A percentile compares a stretch with the other conserved stretches of the same genome.
Evolutionary conservation across 2,113 vertebrate species (phyloP).

Genomic region (Geothlypis trichas): DNA sequence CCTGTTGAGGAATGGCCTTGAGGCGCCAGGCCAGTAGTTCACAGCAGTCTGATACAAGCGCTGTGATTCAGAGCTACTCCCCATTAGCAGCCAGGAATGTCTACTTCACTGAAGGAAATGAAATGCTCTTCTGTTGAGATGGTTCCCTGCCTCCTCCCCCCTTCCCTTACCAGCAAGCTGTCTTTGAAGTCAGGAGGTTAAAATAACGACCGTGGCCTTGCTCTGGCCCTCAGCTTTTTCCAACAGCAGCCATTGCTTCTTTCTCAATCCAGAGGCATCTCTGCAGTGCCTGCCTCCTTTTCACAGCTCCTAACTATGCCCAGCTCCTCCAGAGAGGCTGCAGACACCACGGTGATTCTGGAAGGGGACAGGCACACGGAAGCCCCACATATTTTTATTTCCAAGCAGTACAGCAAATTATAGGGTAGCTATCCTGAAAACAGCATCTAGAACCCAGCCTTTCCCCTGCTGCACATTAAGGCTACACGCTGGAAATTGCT

Average conservation of each 20-base stretch:
- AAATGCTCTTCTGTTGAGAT: conserved; percentile 82
- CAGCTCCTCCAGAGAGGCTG: background rate
- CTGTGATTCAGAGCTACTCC: conserved; percentile 82
- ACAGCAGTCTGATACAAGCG: conserved; percentile 79
- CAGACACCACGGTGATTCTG: background rate
- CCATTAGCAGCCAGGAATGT: conserved; percentile 80
- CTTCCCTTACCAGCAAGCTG: conserved; percentile 31
- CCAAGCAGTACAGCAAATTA: background rate
- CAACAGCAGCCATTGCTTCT: conserved; percentile 69
- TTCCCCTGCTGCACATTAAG: background rate
- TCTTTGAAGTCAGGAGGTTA: conserved; percentile 87
- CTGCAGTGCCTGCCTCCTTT: background rate
- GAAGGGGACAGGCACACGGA: background rate
- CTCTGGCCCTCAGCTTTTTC: conserved; percentile 55
- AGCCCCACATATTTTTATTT: background rate
- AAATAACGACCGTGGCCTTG: conserved; percentile 78
- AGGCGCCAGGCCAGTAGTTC: conserved; percentile 77
- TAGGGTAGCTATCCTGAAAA: background rate
- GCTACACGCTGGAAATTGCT: background rate
- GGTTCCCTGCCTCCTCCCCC: conserved; percentile 53
- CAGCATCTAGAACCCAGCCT: background rate
- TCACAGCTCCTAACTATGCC: background rate
- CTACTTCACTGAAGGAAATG: conserved; percentile 80
- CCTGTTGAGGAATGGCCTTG: conserved; percentile 82
- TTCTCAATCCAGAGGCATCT: background rate